Evolutionary conservation across 2,113 vertebrate species (phyloP).

Genomic region (Sinocyclocheilus rhinocerous): DNA sequence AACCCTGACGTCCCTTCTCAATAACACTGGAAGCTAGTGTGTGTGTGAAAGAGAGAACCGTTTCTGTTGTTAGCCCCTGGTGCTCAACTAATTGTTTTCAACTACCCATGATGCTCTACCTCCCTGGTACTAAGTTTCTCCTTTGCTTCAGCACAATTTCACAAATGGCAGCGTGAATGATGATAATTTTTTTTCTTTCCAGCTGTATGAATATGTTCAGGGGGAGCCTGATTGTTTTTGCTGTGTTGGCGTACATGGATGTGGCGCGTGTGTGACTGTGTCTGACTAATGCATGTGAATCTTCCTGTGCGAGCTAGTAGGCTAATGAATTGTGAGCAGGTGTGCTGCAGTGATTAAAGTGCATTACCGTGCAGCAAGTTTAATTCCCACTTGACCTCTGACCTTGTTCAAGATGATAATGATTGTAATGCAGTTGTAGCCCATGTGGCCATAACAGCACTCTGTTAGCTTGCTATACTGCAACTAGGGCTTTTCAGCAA

Average conservation of each 20-base stretch:
- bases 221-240: constrained; percentile 34
- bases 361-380: constrained; percentile 80
- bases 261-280: constrained; percentile 2
- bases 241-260: neutral
- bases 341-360: constrained; percentile 81
- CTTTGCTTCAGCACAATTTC: neutral
- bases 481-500: constrained; percentile 20
- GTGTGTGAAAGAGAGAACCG: neutral
- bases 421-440: constrained; percentile 65
- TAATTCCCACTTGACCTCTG: constrained; percentile 81
- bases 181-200: constrained; percentile 1
- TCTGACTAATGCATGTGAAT: constrained; percentile 39
- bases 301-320: constrained; percentile 54
- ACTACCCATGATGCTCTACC: constrained; percentile 28
- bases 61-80: constrained; percentile 30
- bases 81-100: constrained; percentile 35
- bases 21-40: constrained; percentile 37
- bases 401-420: constrained; percentile 85
- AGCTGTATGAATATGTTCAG: constrained; percentile 5
- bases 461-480: constrained; percentile 4
- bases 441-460: constrained; percentile 18
- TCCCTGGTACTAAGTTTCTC: constrained; percentile 26
- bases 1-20: constrained; percentile 37
- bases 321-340: constrained; percentile 76
- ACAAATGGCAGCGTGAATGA: neutral